phyloP scores from a whole-genome alignment of 2,888 invertebrate genomes.

The Caenorhabditis sp. region DNA sequence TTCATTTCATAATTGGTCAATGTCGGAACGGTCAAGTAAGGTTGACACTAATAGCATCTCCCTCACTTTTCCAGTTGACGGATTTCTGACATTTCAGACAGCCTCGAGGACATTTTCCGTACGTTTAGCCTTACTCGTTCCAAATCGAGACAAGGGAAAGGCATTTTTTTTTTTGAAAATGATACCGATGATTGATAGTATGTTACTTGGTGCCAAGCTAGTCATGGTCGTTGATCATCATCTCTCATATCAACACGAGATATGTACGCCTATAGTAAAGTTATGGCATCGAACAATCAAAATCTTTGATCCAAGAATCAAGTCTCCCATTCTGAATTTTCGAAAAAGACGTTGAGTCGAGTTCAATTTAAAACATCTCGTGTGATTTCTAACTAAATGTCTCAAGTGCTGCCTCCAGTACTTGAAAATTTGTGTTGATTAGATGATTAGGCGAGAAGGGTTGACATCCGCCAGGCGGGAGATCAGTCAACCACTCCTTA shows the following conservation, averaged over 20 bases:
- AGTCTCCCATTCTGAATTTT: no score
- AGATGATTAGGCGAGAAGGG: conserved; percentile 24
- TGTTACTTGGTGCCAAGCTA: conserved; percentile 29
- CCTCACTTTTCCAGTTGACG: conserved; percentile 49
- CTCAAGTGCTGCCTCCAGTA: conserved; percentile 32
- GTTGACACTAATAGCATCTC: conserved; percentile 55
- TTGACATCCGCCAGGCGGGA: conserved; percentile 39
- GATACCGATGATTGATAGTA: conserved; percentile 51
- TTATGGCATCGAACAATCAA: background rate
- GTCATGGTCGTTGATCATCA: conserved; percentile 26
- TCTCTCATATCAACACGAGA: no score
- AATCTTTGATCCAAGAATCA: conserved; percentile 32
- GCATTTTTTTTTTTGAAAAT: conserved; percentile 1
- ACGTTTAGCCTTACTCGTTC: no score
- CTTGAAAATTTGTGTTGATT: conserved; percentile 38
- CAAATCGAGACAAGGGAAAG: background rate
- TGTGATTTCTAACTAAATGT: conserved; percentile 9
- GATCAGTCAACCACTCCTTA: conserved; percentile 47
- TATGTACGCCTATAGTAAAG: no score
- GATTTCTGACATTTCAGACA: conserved; percentile 56
- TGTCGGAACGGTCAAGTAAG: conserved; percentile 55
- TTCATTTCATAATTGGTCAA: conserved; percentile 45
- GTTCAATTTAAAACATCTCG: conserved; percentile 27
- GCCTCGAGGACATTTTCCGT: conserved; percentile 13
- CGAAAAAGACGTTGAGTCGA: conserved; percentile 3